A percentile compares a stretch with the other conserved stretches of the same genome.
Evolutionary conservation across 2,797 vertebrate genomes (phyloP).

Genomic region (Thamnophis elegans): DNA sequence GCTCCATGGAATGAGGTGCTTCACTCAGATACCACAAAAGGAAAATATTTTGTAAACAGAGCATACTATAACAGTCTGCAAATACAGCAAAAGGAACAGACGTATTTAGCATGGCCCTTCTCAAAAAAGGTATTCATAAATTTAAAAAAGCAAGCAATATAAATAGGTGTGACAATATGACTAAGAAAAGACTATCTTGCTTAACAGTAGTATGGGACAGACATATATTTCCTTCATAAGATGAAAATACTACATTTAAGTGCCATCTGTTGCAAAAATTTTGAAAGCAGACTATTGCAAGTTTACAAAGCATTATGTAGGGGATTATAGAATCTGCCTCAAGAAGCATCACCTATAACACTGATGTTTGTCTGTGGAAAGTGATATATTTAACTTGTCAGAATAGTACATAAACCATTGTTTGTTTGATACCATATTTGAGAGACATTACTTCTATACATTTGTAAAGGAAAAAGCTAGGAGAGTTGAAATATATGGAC

Average conservation of each 20-base stretch:
- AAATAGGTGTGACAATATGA: conserved; percentile 4
- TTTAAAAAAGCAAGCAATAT: conserved; percentile 14
- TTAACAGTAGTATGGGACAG: background rate
- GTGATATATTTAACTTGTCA: background rate
- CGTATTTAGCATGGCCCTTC: background rate
- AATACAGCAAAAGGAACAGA: background rate
- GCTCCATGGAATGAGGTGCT: conserved; percentile 43
- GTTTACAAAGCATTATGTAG: conserved; percentile 26
- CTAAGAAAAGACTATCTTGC: background rate
- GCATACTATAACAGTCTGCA: background rate
- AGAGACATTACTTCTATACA: conserved; percentile 11
- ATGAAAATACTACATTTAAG: conserved; percentile 38
- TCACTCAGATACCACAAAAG: conserved; percentile 24
- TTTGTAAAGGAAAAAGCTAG: background rate
- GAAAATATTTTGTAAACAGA: background rate
- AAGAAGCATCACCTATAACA: conserved; percentile 3
- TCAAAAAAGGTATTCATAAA: conserved; percentile 1
- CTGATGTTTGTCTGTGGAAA: background rate
- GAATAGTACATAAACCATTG: background rate
- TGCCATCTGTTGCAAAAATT: conserved; percentile 39
- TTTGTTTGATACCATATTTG: conserved; percentile 20
- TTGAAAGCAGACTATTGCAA: conserved; percentile 18
- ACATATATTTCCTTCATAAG: background rate
- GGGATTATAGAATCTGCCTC: conserved; percentile 36
- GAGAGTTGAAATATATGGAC: background rate